Percentiles rank a stretch among this genome's conserved stretches.
Conservation (phyloP, 2,797 vertebrate genomes). For the Acomys russatus region DNA sequence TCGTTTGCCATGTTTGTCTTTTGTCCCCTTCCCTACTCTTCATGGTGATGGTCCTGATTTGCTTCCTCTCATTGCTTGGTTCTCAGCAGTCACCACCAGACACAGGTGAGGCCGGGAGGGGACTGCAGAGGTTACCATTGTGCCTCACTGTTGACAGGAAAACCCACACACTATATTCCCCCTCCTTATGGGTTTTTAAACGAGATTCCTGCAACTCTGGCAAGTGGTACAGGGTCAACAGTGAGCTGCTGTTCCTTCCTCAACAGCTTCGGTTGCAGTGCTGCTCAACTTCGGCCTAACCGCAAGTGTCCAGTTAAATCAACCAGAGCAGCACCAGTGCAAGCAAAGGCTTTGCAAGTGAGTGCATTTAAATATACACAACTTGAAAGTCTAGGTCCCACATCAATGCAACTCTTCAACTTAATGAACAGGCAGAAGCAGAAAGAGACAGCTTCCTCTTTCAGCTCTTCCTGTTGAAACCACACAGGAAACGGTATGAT, state of each 20-base stretch:
- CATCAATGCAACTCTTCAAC: neutral
- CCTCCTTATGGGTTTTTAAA: neutral
- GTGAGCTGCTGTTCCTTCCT: neutral
- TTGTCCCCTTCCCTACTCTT: neutral
- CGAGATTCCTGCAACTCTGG: neutral
- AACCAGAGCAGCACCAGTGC: neutral
- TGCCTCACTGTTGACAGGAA: neutral
- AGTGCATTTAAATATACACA: neutral
- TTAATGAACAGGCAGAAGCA: constrained; percentile 14
- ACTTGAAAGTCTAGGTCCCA: neutral
- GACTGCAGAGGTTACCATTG: neutral
- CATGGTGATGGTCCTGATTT: neutral
- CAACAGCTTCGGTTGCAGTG: neutral
- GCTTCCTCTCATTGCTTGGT: neutral
- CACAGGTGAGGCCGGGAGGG: neutral
- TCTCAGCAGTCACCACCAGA: neutral
- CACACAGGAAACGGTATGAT: neutral
- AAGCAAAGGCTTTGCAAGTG: neutral
- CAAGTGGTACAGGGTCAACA: neutral
- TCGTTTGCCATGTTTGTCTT: neutral
- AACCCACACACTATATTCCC: neutral
- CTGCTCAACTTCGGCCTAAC: neutral
- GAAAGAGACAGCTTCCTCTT: neutral
- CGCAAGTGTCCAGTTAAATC: neutral
- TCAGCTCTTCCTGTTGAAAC: constrained; percentile 34